Base-by-base conservation (phyloP, 2,797 vertebrate genomes). In the Allobates femoralis region DNA sequence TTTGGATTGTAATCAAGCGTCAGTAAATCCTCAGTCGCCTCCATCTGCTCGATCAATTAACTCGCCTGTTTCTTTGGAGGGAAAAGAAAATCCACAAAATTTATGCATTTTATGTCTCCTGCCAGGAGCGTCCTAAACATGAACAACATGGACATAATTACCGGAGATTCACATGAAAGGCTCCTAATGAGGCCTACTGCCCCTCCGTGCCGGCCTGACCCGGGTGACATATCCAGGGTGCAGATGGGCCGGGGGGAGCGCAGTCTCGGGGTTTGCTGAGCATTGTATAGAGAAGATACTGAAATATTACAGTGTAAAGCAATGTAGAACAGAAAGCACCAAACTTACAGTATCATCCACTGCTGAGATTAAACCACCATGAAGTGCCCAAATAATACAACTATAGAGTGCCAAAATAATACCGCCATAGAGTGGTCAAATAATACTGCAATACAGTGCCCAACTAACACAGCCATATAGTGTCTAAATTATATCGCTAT, bases 1-100 rank as follows among this genome's bases (percentile, higher is more conserved):
- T 86, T 76, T 86, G 85, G 79, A 62, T 34, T 16, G 79, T 86
- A 86, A 66, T 66, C 28, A 81, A 66, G 78, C 46, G 28, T 64
- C 69, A 41, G 79, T 74, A 76, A 74, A 64, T 82, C 67, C 64
- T 37, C 23, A 30, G 64, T 26, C 37, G 15, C 18, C 1, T 75
- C 85, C 85, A 86, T 86, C 85, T 86, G 85, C 85, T 86, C 60
- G 5, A 66, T 76, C 71, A 55, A 66, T 86, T 86, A 86, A 41
- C 55, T n/a, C 19, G 19, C 50, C 26, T 34, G 78, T 71, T 50
- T 86, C 37, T 71, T 80, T n/a, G 64, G 77, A 58, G 41, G 50
- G 75, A n/a, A 19, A 26, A 5, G 46, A 64, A 79, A 34, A 85
- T n/a, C 32, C 21, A 14, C 76, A 81, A 34, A n/a, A 64, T 46